These are phyloP conservation scores for Australoheros scitulus DNA, from an alignment of 2,113 vertebrate genomes.

Conservation along the genomic window DNA sequence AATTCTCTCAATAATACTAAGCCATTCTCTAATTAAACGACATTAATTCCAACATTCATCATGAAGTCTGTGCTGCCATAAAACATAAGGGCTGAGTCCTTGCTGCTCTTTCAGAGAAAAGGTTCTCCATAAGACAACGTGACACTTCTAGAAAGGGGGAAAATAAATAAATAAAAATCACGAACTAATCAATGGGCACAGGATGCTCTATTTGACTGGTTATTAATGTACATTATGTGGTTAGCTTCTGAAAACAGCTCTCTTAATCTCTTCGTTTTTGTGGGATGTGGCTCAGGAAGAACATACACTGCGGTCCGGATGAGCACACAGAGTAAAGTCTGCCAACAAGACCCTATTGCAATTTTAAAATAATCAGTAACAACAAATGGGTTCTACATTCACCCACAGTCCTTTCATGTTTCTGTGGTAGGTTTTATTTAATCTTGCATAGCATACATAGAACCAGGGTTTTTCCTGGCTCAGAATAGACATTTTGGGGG, in stretches of 20 bases:
- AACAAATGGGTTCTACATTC: neutral
- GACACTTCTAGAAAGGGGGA: conserved; percentile 51
- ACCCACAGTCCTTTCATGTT: neutral
- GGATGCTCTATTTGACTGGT: conserved; percentile 41
- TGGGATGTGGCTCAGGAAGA: neutral
- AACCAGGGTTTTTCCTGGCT: neutral
- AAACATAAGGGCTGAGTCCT: neutral
- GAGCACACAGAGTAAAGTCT: neutral
- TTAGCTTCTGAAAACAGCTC: conserved; percentile 1
- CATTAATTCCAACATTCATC: neutral
- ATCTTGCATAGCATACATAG: too few relatives aligned
- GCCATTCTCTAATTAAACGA: neutral
- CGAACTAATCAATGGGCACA: conserved; percentile 47
- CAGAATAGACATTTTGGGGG: neutral
- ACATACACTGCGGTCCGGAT: neutral
- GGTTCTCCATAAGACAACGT: conserved; percentile 19
- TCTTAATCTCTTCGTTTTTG: conserved; percentile 26
- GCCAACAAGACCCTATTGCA: neutral
- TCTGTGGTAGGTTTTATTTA: neutral
- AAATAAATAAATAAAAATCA: neutral
- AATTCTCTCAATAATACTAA: neutral
- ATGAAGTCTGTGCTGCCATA: neutral
- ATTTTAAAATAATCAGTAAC: neutral
- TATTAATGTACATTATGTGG: conserved; percentile 30
- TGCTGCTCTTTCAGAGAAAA: conserved; percentile 11